phyloP scores from a whole-genome alignment of 2,113 vertebrate species.

The Phalacrocorax pelagicus region DNA sequence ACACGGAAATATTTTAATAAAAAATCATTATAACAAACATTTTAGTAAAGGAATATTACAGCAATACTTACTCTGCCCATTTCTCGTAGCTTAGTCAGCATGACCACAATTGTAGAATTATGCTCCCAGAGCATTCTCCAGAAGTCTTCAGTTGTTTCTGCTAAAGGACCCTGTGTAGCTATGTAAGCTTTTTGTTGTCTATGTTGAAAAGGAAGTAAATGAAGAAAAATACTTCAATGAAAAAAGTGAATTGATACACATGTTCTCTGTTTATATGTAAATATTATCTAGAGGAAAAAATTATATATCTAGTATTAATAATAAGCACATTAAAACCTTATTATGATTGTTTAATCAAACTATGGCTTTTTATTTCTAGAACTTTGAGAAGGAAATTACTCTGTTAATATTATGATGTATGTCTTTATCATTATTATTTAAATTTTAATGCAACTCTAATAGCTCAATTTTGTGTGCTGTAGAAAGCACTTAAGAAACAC shows the following conservation, averaged over 20 bases:
- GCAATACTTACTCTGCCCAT: constrained; percentile 90
- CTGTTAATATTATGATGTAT: constrained; percentile 66
- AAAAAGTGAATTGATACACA: neutral
- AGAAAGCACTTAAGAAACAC: constrained; percentile 68
- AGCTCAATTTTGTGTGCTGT: constrained; percentile 55
- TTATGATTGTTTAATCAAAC: constrained; percentile 57
- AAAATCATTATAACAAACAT: neutral
- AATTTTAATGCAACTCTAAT: constrained; percentile 64
- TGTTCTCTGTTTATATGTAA: neutral
- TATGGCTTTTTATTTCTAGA: constrained; percentile 18
- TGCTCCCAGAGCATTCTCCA: constrained; percentile 99
- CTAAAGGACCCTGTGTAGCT: constrained; percentile 95
- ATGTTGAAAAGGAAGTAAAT: constrained; percentile 3
- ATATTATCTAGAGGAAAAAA: neutral
- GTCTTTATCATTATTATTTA: constrained; percentile 62
- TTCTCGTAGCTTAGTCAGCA: constrained; percentile 99
- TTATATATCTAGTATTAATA: neutral
- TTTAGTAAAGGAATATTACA: neutral
- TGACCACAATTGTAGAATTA: constrained; percentile 98
- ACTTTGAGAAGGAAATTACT: constrained; percentile 41
- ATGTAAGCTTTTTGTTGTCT: constrained; percentile 99
- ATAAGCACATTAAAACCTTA: constrained; percentile 19
- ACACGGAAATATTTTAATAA: neutral
- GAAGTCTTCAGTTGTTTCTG: constrained; percentile 99
- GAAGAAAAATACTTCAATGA: neutral